Evolutionary conservation across 2,888 invertebrate genomes (phyloP), one percentile per base, ranked within the genome.

Genomic region (Eilema caniola): DNA sequence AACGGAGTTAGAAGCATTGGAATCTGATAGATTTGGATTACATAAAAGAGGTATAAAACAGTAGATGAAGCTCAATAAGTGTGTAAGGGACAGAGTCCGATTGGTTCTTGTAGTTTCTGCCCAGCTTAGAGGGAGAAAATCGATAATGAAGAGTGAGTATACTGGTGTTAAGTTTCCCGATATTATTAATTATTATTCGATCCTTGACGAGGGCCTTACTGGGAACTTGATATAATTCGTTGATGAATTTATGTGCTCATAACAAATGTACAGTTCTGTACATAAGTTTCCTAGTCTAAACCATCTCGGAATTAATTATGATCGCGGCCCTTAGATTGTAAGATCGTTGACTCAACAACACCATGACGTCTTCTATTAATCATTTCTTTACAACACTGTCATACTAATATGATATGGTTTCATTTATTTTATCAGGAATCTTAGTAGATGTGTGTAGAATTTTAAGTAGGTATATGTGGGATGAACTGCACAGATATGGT

Each of bases 381-480:
- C 60, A 69, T 65, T 25, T 61, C 24, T 25, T 59, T 65, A 31
- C 24, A 53, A 12, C 23, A 31, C 33, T 31, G 11, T 28, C 64
- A 64, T 69, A 56, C n/a, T 65, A 37, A 61, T 25, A 61, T 31
- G 11, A 7, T 59, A 28, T 28, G 28, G 28, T 28, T 66, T 59
- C 28, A 24, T 59, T n/a, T 16, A 57, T 56, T 66, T 70, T 66
- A 70, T 67, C 62, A 62, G 41, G 59, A 62, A 63, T 70, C 62
- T 70, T 59, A 20, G 59, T 20, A 57, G 23, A 60, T 25, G 33
- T 28, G 25, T 11, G 28, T 14, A 67, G 67, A 67, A 67, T 67
- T 23, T 61, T 53, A 47, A 67, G 20, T n/a, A 16, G 20, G 24
- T 16, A 25, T 53, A 3, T 28, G n/a, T 20, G n/a, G n/a, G 56